Evolutionary conservation across 2,113 vertebrate species (phyloP).

Genomic region (Psittacula cyanocephala): DNA sequence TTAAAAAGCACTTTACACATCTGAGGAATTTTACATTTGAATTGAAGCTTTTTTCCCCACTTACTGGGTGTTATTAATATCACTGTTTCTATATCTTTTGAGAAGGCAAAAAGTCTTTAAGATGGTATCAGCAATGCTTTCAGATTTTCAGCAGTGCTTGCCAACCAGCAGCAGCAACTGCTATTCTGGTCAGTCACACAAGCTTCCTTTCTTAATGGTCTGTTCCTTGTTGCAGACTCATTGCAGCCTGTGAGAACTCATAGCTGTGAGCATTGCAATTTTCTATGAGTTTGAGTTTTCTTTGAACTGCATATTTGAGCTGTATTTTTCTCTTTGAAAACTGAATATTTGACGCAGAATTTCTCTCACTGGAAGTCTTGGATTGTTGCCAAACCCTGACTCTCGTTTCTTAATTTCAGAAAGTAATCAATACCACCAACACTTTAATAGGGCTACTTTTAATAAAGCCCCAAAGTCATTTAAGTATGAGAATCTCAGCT

Average conservation of each 20-base stretch:
- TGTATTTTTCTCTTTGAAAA: background rate
- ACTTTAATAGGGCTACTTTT: background rate
- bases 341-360: background rate
- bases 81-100: background rate
- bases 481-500: background rate
- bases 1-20: background rate
- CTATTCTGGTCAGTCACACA: background rate
- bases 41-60: background rate
- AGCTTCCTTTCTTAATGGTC: background rate
- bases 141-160: background rate
- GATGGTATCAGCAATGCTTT: background rate
- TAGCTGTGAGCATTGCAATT: background rate
- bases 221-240: background rate
- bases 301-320: background rate
- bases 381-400: background rate
- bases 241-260: background rate
- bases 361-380: background rate
- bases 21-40: background rate
- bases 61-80: background rate
- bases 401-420: background rate
- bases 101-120: background rate
- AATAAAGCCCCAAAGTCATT: background rate
- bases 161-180: background rate
- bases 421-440: background rate
- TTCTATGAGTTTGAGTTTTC: background rate